Base-by-base conservation (phyloP, 2,113 vertebrate genomes). In the Ptilorrhoa leucosticta region DNA sequence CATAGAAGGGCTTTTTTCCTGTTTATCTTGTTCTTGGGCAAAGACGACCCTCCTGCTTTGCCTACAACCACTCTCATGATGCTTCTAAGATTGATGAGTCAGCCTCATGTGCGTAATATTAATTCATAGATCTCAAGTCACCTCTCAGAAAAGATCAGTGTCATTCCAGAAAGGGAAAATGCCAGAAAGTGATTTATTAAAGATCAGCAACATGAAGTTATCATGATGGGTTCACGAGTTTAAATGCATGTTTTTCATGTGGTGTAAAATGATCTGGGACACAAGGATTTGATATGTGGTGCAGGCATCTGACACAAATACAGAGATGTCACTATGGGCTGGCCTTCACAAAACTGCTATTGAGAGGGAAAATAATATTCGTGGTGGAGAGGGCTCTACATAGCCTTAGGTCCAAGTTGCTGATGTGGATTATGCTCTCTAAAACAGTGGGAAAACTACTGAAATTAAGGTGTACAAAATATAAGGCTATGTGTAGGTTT, bases 151-250 rank as follows among this genome's bases (percentile, higher is more conserved):
- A 66, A 47, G 9, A 28, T 68, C 17, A 50, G 5, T 51, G 35
- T 56, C 33, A 27, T 87, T 83, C 50, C 31, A 57, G n/a, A 70
- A 84, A 50, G 24, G 37, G 39, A 53, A 16, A 48, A 1, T 20
- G 6, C 42, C n/a, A 12, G 24, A 40, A 70, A 70, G 33, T 12
- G 26, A 26, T 39, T 57, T 69, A 13, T 15, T 42, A 40, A 83
- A 81, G 9, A 23, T 45, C 39, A 60, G 30, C 28, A 51, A 7
- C 0, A 0, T 27, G 37, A 72, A 42, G 20, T 50, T 31, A 70
- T 45, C 35, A 13, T 21, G 22, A 45, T 61, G 53, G n/a, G 17
- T 65, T 92, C 16, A 11, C 10, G 37, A 71, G 15, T 33, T 66
- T 53, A 76, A 76, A 79, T 69, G 39, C 24, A 19, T 39, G 3